A percentile compares a stretch with the other conserved stretches of the same genome.
Evolutionary conservation across 2,113 vertebrate genomes (phyloP).

Genomic region (Nothoprocta perdicaria): DNA sequence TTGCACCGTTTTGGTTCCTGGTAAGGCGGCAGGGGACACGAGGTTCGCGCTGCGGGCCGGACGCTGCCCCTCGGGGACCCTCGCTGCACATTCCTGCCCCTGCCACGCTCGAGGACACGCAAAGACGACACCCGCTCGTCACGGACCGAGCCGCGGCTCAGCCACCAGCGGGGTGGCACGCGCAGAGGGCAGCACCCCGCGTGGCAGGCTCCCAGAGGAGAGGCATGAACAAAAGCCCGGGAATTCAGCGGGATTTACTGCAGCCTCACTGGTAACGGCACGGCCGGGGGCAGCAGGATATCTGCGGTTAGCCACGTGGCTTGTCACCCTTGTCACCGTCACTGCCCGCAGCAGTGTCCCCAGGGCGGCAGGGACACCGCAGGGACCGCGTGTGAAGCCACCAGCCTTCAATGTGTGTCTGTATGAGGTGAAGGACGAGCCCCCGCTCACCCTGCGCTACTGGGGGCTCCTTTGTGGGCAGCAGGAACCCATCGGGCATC

Average conservation of each 20-base stretch:
- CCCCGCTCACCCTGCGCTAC: background rate
- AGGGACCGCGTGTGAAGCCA: accelerated
- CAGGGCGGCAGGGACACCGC: background rate
- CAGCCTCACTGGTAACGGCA: background rate
- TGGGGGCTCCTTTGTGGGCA: accelerated
- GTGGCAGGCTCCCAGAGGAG: background rate
- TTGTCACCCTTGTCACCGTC: background rate
- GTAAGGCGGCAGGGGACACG: no score
- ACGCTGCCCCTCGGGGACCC: background rate
- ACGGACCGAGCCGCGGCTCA: background rate
- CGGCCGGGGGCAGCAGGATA: accelerated
- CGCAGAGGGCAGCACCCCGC: background rate
- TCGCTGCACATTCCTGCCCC: background rate
- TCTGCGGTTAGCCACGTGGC: background rate
- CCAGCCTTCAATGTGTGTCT: accelerated
- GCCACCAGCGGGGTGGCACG: background rate
- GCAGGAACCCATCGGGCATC: background rate
- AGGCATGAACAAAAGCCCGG: background rate
- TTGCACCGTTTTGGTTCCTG: background rate
- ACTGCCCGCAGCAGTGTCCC: background rate
- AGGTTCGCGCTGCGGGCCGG: background rate
- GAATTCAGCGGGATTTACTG: background rate
- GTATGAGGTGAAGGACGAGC: background rate
- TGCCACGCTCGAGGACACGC: background rate
- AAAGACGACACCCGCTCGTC: background rate